phyloP scores from a whole-genome alignment of 2,113 vertebrate species.

The Glareola pratincola region DNA sequence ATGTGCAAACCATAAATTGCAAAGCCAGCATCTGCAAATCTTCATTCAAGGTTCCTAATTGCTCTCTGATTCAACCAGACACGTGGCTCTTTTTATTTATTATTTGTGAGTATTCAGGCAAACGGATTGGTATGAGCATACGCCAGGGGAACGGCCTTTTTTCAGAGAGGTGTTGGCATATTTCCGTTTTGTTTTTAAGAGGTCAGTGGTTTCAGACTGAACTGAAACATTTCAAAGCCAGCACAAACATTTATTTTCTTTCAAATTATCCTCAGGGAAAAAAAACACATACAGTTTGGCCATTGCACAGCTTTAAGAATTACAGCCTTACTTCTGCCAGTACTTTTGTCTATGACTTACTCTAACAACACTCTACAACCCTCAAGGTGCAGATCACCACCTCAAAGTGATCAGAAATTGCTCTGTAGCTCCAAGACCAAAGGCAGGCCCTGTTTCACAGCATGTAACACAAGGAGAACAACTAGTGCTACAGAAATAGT shows the following conservation, averaged over 20 bases:
- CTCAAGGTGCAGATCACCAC: neutral
- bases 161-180: neutral
- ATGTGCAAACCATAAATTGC: neutral
- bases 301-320: neutral
- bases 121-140: neutral
- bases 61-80: neutral
- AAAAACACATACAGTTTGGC: neutral
- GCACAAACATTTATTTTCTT: conserved; percentile 1
- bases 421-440: neutral
- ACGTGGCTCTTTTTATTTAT: neutral
- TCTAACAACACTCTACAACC: neutral
- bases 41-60: neutral
- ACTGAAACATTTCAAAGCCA: neutral
- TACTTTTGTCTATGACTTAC: neutral
- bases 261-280: neutral
- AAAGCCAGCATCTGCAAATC: conserved; percentile 13
- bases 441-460: neutral
- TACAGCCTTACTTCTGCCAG: neutral
- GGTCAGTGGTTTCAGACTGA: neutral
- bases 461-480: neutral
- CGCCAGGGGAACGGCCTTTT: neutral
- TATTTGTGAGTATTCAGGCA: conserved; percentile 1
- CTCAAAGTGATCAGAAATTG: neutral
- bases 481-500: neutral
- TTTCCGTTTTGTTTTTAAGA: neutral